Evolutionary conservation across 2,888 invertebrate species (phyloP).

Genomic region (Odiellus spinosus): DNA sequence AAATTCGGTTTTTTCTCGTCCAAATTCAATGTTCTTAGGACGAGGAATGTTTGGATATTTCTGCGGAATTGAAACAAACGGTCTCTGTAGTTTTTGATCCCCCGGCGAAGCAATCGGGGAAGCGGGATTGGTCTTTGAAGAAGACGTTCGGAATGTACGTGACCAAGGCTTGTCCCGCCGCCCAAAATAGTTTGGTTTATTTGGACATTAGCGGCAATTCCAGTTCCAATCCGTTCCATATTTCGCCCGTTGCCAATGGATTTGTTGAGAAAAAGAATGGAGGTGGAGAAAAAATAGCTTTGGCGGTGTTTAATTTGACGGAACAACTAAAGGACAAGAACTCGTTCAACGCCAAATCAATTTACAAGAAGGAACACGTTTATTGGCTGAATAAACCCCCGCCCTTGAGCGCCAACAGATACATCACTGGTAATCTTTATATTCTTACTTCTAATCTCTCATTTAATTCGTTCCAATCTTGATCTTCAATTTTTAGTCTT

Average conservation of each 20-base stretch:
- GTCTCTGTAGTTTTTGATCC: conserved; percentile 75
- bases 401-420: conserved; percentile 50
- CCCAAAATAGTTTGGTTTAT: conserved; percentile 58
- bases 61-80: conserved; percentile 65
- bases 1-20: neutral
- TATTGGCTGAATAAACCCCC: conserved; percentile 34
- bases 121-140: conserved; percentile 58
- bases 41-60: conserved; percentile 41
- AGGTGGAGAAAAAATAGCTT: conserved; percentile 48
- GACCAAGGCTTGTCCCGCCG: conserved; percentile 62
- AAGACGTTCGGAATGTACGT: conserved; percentile 74
- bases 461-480: neutral
- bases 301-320: conserved; percentile 55
- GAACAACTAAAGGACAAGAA: conserved; percentile 35
- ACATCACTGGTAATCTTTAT: conserved; percentile 31
- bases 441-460: too few species aligned
- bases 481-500: too few species aligned
- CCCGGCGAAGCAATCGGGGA: conserved; percentile 39
- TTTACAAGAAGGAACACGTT: conserved; percentile 37
- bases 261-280: conserved; percentile 41
- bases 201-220: conserved; percentile 51
- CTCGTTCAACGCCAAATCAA: conserved; percentile 45
- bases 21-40: conserved; percentile 27
- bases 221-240: conserved; percentile 42
- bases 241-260: conserved; percentile 44